Evolutionary conservation across 2,888 invertebrate genomes (phyloP), one percentile per base, ranked within the genome.

Genomic region (Shargacucullia verbasci): DNA sequence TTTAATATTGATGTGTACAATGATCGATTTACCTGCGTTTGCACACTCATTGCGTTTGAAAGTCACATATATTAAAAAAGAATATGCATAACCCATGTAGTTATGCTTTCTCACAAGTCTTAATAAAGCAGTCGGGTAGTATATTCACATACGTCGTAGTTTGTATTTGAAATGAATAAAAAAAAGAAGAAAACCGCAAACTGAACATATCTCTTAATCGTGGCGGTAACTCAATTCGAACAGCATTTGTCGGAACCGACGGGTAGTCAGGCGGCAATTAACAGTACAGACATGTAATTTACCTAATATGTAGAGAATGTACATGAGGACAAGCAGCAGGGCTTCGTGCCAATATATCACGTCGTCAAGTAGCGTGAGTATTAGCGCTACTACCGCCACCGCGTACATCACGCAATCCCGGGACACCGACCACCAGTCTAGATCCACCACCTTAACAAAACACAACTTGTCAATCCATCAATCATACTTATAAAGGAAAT

Each of bases 381-480:
- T 96, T 14, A 97, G 94, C 2, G 96, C 94, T 25, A 96, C 86
- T 25, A 97, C 97, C 1, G 97, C 95, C 33, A 97, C 83, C 0
- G 95, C 95, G 80, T 97, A 97, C 90, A 96, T 96, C 62, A 96
- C 77, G 78, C 96, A 95, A 85, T 97, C 97, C 53, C 97, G 93
- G 8, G 96, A 96, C 47, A 97, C 95, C 1, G 97, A 96, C 96
- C 96, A 97, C 96, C 96, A 96, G 85, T 97, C 96, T 74, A 97
- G 86, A 45, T 95, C 94, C 67, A 97, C 90, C 20, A 95, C 94
- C 97, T 97, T 29, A 45, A 8, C 27, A 34, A 38, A 15, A 9
- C 15, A 47, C 8, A 33, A n/a, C 37, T 78, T 47, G 15, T 38
- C 25, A 52, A 25, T 35, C 38, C 40, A 33, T 27, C 33, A 27